A percentile compares a stretch with the other conserved stretches of the same genome.
Conservation (phyloP, 2,888 invertebrate genomes). For the Steinernema carpocapsae region DNA sequence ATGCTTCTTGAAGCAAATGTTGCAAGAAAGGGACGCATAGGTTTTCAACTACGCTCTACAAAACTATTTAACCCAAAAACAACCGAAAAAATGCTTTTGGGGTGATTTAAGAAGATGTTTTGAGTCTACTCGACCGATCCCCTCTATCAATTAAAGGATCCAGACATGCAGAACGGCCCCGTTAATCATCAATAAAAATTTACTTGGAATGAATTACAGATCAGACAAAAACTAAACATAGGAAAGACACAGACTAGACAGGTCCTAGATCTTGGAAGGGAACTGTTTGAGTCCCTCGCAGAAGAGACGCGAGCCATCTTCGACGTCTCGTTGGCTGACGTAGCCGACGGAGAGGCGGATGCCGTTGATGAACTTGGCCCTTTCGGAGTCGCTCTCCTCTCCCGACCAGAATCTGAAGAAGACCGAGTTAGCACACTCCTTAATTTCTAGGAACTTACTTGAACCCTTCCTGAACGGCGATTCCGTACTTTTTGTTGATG, state of each 20-base stretch:
- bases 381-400: background rate
- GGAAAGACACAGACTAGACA: background rate
- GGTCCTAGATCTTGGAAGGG: background rate
- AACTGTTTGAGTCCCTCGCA: slow-evolving; percentile 37
- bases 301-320: slow-evolving; percentile 33
- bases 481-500: slow-evolving; percentile 36
- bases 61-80: too few species aligned
- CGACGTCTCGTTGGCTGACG: slow-evolving; percentile 38
- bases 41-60: too few species aligned
- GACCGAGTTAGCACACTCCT: background rate
- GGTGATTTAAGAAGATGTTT: too few species aligned
- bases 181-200: background rate
- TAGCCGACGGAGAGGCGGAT: slow-evolving; percentile 44
- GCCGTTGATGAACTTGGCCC: slow-evolving; percentile 38
- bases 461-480: slow-evolving; percentile 37
- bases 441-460: slow-evolving; percentile 10
- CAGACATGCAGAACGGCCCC: too few species aligned
- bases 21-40: too few species aligned
- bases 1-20: too few species aligned
- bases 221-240: background rate
- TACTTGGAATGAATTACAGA: background rate
- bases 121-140: too few species aligned
- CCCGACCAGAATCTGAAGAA: slow-evolving; percentile 43
- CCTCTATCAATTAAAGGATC: too few species aligned
- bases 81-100: too few species aligned